phyloP scores from a whole-genome alignment of 2,888 invertebrate genomes.

The Cantharis rufa region DNA sequence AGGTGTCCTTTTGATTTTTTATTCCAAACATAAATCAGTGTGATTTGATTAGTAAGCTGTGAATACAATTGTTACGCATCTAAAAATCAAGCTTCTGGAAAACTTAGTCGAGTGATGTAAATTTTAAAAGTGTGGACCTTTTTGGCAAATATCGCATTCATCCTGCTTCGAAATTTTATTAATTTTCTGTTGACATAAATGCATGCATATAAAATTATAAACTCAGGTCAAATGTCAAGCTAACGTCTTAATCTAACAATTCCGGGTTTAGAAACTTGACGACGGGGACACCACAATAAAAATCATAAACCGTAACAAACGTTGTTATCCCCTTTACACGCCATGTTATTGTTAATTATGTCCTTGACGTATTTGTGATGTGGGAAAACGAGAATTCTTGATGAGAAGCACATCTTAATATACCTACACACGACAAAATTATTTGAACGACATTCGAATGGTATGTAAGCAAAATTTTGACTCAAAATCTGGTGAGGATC shows the following conservation, averaged over 20 bases:
- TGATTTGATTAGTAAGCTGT: constrained; percentile 1
- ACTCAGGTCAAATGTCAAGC: constrained; percentile 35
- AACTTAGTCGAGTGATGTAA: constrained; percentile 14
- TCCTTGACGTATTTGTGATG: constrained; percentile 25
- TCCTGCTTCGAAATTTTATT: not conserved
- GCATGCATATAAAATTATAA: not conserved
- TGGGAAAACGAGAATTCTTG: constrained; percentile 18
- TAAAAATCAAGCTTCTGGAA: constrained; percentile 16
- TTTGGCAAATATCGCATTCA: not conserved
- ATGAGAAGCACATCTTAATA: constrained; percentile 1
- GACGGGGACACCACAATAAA: constrained; percentile 35
- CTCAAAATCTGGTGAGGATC: not conserved
- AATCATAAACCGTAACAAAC: constrained; percentile 36
- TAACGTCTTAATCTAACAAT: constrained; percentile 34
- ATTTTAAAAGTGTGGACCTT: constrained; percentile 1
- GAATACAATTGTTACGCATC: not conserved
- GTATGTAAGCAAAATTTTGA: not conserved
- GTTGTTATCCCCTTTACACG: constrained; percentile 24
- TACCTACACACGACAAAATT: not conserved
- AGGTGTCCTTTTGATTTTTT: constrained; percentile 10
- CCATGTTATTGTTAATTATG: constrained; percentile 28
- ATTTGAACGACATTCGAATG: not conserved
- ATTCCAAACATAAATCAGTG: not conserved
- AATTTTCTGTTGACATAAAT: not conserved
- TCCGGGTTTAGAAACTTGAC: constrained; percentile 13